phyloP scores from a whole-genome alignment of 2,113 vertebrate genomes.

The Corvus moneduloides region DNA sequence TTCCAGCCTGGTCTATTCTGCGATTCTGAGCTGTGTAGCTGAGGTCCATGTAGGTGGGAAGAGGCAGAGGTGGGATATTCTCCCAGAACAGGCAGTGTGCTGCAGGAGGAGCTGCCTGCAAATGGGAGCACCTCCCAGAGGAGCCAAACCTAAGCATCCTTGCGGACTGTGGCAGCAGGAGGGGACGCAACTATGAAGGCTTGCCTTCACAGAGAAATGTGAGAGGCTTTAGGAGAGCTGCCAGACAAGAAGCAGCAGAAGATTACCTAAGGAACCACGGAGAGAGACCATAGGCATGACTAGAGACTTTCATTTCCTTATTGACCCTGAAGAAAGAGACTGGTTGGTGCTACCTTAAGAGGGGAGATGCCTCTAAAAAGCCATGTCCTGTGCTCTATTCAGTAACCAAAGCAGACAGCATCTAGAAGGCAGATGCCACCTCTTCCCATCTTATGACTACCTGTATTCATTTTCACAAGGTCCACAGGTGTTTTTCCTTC shows the following conservation, averaged over 20 bases:
- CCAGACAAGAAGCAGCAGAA: not conserved
- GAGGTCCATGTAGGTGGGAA: not conserved
- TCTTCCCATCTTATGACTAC: rapidly evolving
- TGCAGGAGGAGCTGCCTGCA: not conserved
- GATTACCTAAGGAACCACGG: not conserved
- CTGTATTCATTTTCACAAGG: not conserved
- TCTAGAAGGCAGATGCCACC: not conserved
- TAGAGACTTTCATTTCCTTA: not conserved
- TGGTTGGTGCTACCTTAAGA: not conserved
- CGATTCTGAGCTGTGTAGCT: not conserved
- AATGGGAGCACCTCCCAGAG: not conserved
- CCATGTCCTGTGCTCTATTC: not conserved
- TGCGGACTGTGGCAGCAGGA: not conserved
- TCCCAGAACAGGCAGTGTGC: not conserved
- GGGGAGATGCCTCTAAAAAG: not conserved
- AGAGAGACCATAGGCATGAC: not conserved
- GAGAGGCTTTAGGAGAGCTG: not conserved
- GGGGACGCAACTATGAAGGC: not conserved
- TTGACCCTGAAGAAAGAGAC: not conserved
- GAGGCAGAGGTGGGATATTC: not conserved
- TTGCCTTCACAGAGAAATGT: not conserved
- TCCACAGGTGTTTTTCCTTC: not conserved
- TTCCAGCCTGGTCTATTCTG: not conserved
- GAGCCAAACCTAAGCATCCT: not conserved
- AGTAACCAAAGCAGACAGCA: not conserved